phyloP scores from a whole-genome alignment of 2,888 invertebrate genomes.

The Heteromyza rotundicornis region DNA sequence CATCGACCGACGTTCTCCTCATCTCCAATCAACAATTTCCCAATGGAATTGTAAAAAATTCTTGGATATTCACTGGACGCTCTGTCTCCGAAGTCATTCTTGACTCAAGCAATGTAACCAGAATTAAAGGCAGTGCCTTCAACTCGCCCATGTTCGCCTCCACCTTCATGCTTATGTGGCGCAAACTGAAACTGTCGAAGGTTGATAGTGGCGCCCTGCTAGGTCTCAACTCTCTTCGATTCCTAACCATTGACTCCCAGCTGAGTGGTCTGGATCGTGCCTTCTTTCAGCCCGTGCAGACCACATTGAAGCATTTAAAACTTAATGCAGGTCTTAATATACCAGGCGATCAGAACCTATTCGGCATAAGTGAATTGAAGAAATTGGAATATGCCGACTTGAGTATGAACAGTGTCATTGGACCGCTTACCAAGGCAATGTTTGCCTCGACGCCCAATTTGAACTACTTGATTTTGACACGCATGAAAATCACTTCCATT shows the following conservation, averaged over 20 bases:
- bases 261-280: conserved; percentile 37
- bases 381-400: conserved; percentile 45
- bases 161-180: conserved; percentile 37
- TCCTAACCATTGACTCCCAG: conserved; percentile 40
- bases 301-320: conserved; percentile 41
- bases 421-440: conserved; percentile 36
- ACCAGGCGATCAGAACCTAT: conserved; percentile 35
- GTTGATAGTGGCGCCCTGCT: conserved; percentile 46
- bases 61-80: conserved; percentile 6
- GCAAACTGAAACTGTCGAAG: conserved; percentile 31
- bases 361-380: conserved; percentile 40
- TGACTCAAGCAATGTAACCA: conserved; percentile 29
- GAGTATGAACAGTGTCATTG: conserved; percentile 44
- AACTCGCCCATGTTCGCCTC: conserved; percentile 43
- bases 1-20: conserved; percentile 29
- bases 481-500: conserved; percentile 42
- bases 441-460: conserved; percentile 45
- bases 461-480: conserved; percentile 39
- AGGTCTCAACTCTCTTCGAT: conserved; percentile 44
- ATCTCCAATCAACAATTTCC: not conserved
- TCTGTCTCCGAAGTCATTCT: conserved; percentile 40
- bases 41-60: conserved; percentile 36
- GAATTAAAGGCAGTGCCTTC: conserved; percentile 46
- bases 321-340: conserved; percentile 40
- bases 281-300: conserved; percentile 53